Base-by-base conservation (phyloP, 2,113 vertebrate species). In the Montifringilla adamsi region DNA sequence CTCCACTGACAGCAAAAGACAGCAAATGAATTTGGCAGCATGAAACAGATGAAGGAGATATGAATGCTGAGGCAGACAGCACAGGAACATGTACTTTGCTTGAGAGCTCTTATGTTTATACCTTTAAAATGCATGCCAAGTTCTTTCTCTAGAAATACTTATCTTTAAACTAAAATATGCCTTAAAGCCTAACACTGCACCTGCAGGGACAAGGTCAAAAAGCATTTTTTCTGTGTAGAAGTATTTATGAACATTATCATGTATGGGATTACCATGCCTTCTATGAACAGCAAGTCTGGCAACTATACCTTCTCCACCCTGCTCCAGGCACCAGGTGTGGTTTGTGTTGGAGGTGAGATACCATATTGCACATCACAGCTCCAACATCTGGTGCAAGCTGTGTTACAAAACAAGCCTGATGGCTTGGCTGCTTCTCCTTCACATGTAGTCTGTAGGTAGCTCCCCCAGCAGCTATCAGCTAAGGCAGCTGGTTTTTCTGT, bases 1-100 rank as follows among this genome's bases (percentile, higher is more conserved):
- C 83, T 79, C 47, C 28, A 49, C 62, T 82, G 74, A 79, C 69
- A 89, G 80, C 84, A 82, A 91, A 93, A 79, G 58, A 64, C 58
- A 92, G 93, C 62, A 75, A 87, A 94, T 1, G 1, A 79, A 86
- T 91, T 72, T 69, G 74, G 69, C 81, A 89, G 83, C 9, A 3
- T 1, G 1, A 27, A 82, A 33, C 11, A 93, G 87, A 89, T 68
- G 44, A 80, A 59, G 39, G 69, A 92, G 72, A 84, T 70, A 90
- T 0, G 15, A 89, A 87, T 11, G 37, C 44, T 0, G 0, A 78
- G 60, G 41, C 52, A 78, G 55, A 47, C 33, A 83, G 56, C 27
- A 37, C 56, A 72, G 35, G 66, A 66, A 68, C n/a, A 21, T 11
- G 37, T 31, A 67, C 62, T 89, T 88, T 46, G 50, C 70, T 39